These are phyloP conservation scores for Enteromius trimaculatus DNA, from an alignment of 2,797 vertebrate genomes.

Conservation along the genomic window DNA sequence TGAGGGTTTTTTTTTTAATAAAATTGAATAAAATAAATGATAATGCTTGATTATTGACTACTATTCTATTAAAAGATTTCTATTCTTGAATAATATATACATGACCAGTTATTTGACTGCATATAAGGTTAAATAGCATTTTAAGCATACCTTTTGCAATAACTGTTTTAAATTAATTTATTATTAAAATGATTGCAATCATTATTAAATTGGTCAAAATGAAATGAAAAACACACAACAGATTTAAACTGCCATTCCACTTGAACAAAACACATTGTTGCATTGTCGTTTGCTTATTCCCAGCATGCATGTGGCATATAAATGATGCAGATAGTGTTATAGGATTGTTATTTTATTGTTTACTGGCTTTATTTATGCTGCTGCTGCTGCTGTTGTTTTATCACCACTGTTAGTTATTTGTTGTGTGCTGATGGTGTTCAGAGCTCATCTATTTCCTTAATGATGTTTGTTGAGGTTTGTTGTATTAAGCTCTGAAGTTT, in stretches of 20 bases:
- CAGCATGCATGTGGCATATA: not conserved
- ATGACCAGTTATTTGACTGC: not conserved
- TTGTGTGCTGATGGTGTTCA: constrained; percentile 15
- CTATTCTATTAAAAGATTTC: not conserved
- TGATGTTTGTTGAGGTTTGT: constrained; percentile 13
- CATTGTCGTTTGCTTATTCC: not conserved
- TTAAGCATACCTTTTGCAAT: not conserved
- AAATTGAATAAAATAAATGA: not conserved
- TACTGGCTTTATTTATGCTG: not conserved
- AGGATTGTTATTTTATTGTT: constrained; percentile 8
- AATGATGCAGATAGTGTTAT: constrained; percentile 9
- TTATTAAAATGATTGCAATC: not conserved
- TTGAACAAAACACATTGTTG: not conserved
- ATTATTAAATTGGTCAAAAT: not conserved
- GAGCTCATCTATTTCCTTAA: constrained; percentile 9
- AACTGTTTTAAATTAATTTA: not conserved
- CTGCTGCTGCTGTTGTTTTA: not conserved
- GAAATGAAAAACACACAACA: too few species aligned
- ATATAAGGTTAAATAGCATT: not conserved
- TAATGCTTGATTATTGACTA: not conserved
- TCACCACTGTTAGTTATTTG: constrained; percentile 22
- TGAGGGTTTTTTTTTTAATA: not conserved
- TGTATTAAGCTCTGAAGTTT: not conserved
- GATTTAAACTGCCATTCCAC: not conserved
- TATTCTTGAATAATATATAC: not conserved